phyloP scores from a whole-genome alignment of 2,797 vertebrate species.

The Lacerta viridis region DNA sequence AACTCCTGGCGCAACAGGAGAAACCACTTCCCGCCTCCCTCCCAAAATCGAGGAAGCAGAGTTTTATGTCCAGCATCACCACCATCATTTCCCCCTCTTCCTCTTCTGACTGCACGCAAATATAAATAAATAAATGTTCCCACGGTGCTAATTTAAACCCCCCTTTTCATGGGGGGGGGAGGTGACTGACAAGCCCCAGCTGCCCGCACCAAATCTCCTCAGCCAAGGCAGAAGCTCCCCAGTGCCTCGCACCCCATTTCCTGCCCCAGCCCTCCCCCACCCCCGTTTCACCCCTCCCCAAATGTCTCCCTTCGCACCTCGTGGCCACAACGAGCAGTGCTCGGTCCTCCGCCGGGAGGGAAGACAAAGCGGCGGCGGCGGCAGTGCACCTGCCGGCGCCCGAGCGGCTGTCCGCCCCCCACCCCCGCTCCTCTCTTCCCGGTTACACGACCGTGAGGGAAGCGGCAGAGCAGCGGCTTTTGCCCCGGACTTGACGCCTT shows the following conservation, averaged over 20 bases:
- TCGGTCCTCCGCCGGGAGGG: neutral
- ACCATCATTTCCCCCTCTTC: neutral
- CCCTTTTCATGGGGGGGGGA: too few relatives aligned
- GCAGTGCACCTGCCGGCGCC: slow-evolving; percentile 52
- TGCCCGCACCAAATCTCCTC: neutral
- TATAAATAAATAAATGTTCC: neutral
- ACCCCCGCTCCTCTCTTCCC: neutral
- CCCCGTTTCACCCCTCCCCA: neutral
- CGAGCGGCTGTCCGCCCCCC: neutral
- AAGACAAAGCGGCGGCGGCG: slow-evolving; percentile 44
- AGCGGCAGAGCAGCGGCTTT: neutral
- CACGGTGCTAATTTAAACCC: neutral
- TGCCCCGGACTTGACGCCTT: slow-evolving; percentile 1
- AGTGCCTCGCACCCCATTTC: neutral
- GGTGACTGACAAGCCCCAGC: neutral
- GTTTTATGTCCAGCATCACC: neutral
- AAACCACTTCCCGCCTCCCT: neutral
- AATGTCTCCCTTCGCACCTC: neutral
- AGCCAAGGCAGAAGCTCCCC: neutral
- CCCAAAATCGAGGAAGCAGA: neutral
- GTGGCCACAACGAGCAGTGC: neutral
- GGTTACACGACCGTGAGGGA: neutral
- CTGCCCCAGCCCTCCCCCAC: neutral
- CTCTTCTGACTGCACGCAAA: too few relatives aligned
- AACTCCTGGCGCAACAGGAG: neutral